A percentile compares a stretch with the other conserved stretches of the same genome.
These are phyloP conservation scores for Troides helena DNA, from an alignment of 2,888 invertebrate genomes.

Conservation along the genomic window DNA sequence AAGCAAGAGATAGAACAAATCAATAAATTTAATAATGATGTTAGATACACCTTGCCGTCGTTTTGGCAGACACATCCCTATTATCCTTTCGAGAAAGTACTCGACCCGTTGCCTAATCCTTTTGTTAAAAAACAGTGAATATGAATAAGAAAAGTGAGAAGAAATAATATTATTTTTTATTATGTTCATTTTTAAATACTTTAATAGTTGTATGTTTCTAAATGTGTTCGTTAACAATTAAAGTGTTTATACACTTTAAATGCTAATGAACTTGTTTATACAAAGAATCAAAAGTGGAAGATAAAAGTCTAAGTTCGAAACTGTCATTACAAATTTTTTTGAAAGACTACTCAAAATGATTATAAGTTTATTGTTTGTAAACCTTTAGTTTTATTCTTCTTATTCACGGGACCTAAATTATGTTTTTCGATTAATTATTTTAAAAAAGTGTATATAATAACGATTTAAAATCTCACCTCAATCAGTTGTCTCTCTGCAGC, in stretches of 20 bases:
- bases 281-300: background rate
- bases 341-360: no score
- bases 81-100: slow-evolving; percentile 66
- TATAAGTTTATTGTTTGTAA: no score
- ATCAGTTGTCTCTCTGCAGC: no score
- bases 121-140: slow-evolving; percentile 38
- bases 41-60: slow-evolving; percentile 55
- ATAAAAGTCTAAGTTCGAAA: no score
- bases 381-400: no score
- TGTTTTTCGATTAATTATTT: no score
- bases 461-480: no score
- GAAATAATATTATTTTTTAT: background rate
- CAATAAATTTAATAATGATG: slow-evolving; percentile 44
- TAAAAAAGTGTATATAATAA: no score
- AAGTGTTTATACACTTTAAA: background rate
- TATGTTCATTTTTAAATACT: background rate
- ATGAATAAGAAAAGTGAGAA: background rate
- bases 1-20: slow-evolving; percentile 53
- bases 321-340: no score
- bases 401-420: no score
- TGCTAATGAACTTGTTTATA: background rate
- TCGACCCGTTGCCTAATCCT: slow-evolving; percentile 51
- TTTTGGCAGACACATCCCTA: slow-evolving; percentile 69
- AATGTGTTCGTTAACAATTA: background rate
- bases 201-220: background rate